These are phyloP conservation scores for Cinclus mexicanus DNA, from an alignment of 2,113 vertebrate genomes.

Conservation along the genomic window DNA sequence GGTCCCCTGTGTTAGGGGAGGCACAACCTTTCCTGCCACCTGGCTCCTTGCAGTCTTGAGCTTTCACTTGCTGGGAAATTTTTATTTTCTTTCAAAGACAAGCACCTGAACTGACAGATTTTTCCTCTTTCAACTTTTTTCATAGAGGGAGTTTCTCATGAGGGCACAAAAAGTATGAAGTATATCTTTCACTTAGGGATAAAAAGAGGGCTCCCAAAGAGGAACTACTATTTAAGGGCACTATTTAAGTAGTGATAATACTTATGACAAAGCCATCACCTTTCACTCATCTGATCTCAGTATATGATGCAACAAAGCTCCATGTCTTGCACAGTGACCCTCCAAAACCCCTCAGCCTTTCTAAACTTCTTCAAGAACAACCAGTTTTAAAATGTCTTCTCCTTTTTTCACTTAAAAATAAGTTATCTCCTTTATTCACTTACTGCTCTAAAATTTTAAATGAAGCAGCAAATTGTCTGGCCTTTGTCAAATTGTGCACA, in stretches of 20 bases:
- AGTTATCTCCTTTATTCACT: not conserved
- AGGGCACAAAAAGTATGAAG: not conserved
- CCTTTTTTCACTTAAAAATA: not conserved
- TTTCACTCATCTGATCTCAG: not conserved
- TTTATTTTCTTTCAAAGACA: slow-evolving; percentile 13
- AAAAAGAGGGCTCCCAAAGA: not conserved
- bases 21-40: not conserved
- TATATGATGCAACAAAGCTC: not conserved
- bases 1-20: not conserved
- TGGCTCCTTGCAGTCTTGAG: not conserved
- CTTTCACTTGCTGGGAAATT: slow-evolving; percentile 3
- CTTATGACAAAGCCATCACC: not conserved
- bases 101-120: not conserved
- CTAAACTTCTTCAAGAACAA: not conserved
- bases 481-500: not conserved
- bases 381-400: not conserved
- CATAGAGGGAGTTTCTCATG: not conserved
- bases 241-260: not conserved
- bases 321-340: not conserved
- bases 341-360: not conserved
- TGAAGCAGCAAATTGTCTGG: not conserved
- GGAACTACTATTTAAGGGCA: too few relatives aligned
- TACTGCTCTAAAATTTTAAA: not conserved
- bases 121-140: not conserved
- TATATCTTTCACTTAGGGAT: not conserved